phyloP scores from a whole-genome alignment of 2,888 invertebrate genomes.

The Criorhina ranunculi region DNA sequence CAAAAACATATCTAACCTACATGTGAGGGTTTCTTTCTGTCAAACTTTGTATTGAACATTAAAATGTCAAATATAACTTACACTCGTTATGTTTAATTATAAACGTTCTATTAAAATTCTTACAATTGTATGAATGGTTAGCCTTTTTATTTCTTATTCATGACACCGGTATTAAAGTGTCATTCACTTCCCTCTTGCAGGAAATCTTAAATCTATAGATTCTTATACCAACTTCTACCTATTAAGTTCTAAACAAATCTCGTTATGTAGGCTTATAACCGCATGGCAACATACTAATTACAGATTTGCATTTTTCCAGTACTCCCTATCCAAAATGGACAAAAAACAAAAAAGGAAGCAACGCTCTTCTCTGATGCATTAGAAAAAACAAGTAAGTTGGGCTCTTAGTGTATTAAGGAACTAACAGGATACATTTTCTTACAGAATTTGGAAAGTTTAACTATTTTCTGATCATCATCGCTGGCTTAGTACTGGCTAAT shows the following conservation, averaged over 20 bases:
- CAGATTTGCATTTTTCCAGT: slow-evolving; percentile 40
- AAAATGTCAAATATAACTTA: not conserved
- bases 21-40: slow-evolving; percentile 44
- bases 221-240: no score
- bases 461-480: slow-evolving; percentile 84
- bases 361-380: slow-evolving; percentile 66
- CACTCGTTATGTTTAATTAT: no score
- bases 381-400: slow-evolving; percentile 64
- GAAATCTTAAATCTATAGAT: no score
- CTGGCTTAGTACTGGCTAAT: slow-evolving; percentile 85
- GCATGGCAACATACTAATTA: not conserved
- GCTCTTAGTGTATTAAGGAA: not conserved
- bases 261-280: not conserved
- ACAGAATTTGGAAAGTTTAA: slow-evolving; percentile 86
- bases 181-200: no score
- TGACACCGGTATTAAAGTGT: no score
- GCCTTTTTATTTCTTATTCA: no score
- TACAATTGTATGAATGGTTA: no score
- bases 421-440: not conserved
- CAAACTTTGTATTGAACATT: slow-evolving; percentile 15
- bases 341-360: slow-evolving; percentile 30
- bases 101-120: not conserved
- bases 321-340: slow-evolving; percentile 55
- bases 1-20: slow-evolving; percentile 52
- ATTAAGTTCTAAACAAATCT: not conserved